These are phyloP conservation scores for Nymphalis io DNA, from an alignment of 1,140 invertebrate species.

Conservation along the genomic window DNA sequence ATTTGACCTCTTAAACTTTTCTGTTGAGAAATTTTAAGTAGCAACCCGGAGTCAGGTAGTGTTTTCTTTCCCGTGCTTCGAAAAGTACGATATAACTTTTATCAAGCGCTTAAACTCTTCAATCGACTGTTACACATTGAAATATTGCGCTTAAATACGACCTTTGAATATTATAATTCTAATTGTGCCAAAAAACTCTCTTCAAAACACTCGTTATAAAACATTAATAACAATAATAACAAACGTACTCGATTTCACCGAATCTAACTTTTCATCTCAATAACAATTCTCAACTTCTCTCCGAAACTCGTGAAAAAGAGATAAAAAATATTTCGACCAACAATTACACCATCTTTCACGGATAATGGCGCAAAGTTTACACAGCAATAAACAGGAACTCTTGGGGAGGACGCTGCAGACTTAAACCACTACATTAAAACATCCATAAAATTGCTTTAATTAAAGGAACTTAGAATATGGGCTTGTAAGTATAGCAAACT, in stretches of 20 bases:
- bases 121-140: no score
- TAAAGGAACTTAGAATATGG: background rate
- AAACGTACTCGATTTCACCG: background rate
- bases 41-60: no score
- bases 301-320: background rate
- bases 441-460: constrained; percentile 30
- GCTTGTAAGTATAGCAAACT: no score
- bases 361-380: constrained; percentile 30
- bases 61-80: no score
- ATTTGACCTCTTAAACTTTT: no score
- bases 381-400: constrained; percentile 21
- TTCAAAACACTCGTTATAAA: background rate
- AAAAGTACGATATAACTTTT: no score
- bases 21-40: no score
- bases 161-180: no score
- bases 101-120: no score
- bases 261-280: constrained; percentile 5
- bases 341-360: constrained; percentile 19
- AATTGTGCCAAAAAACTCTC: no score
- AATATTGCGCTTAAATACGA: no score
- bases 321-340: constrained; percentile 12
- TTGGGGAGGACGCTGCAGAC: constrained; percentile 19
- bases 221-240: constrained; percentile 1
- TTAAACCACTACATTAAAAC: constrained; percentile 25
- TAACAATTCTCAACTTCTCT: background rate